These are phyloP conservation scores for Oscheius sp. DNA, from an alignment of 2,888 invertebrate genomes.

Conservation along the genomic window DNA sequence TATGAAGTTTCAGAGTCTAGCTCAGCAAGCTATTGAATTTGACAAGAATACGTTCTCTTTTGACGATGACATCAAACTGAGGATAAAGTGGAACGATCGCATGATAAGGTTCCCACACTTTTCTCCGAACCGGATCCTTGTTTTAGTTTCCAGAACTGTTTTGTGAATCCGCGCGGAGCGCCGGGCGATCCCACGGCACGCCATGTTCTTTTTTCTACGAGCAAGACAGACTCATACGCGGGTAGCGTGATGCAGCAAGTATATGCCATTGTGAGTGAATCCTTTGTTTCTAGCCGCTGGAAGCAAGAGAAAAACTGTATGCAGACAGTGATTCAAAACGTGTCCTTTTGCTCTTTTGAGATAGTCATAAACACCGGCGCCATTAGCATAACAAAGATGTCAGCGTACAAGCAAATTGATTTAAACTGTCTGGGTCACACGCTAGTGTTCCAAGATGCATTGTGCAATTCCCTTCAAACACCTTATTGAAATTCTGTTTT, in stretches of 20 bases:
- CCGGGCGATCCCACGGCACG: slow-evolving; percentile 67
- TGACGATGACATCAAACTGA: neutral
- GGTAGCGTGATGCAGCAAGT: slow-evolving; percentile 60
- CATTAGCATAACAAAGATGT: slow-evolving; percentile 14
- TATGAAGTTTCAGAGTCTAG: neutral
- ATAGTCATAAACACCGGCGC: slow-evolving; percentile 2
- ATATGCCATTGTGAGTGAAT: slow-evolving; percentile 49
- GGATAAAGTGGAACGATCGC: slow-evolving; percentile 23
- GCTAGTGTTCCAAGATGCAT: neutral
- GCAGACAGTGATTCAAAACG: neutral
- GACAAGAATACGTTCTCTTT: slow-evolving; percentile 3
- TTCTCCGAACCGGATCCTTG: slow-evolving; percentile 17
- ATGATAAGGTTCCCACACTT: slow-evolving; percentile 31
- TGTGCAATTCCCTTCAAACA: neutral
- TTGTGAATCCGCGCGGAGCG: slow-evolving; percentile 74
- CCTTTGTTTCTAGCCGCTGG: neutral
- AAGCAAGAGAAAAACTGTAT: neutral
- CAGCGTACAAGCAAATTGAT: too few relatives aligned
- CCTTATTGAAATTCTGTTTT: neutral
- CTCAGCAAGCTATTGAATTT: slow-evolving; percentile 12
- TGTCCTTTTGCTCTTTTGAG: neutral
- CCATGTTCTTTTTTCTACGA: slow-evolving; percentile 73
- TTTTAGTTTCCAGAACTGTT: slow-evolving; percentile 73
- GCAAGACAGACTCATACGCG: slow-evolving; percentile 55
- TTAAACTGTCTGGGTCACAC: neutral